phyloP scores from a whole-genome alignment of 1,140 invertebrate genomes.

The Galendromus occidentalis region DNA sequence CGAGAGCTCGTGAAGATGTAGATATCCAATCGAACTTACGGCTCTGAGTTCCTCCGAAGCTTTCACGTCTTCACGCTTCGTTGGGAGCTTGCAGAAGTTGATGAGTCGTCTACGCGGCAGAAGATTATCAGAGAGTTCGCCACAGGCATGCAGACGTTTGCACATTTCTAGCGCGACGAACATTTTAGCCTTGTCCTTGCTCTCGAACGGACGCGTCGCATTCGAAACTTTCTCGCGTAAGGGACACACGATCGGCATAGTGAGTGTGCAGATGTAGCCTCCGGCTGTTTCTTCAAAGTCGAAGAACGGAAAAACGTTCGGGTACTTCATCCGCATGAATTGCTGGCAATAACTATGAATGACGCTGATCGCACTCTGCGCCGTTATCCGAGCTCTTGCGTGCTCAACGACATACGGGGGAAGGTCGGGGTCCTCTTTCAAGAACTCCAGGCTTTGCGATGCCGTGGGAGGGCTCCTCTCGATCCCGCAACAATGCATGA shows the following conservation, averaged over 20 bases:
- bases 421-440: neutral
- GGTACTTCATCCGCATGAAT: neutral
- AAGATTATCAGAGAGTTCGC: conserved; percentile 72
- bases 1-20: too few relatives aligned
- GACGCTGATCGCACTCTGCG: neutral
- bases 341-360: neutral
- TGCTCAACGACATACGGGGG: neutral
- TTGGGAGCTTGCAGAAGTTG: conserved; percentile 35
- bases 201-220: conserved; percentile 36
- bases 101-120: conserved; percentile 56
- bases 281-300: neutral
- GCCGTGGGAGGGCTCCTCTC: neutral
- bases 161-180: conserved; percentile 72
- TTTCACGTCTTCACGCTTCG: conserved; percentile 35
- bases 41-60: conserved; percentile 31
- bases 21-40: too few relatives aligned
- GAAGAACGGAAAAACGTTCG: neutral
- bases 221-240: neutral
- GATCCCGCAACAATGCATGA: neutral
- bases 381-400: neutral
- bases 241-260: neutral
- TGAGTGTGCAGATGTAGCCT: neutral
- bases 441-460: neutral
- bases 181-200: conserved; percentile 54
- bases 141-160: conserved; percentile 44